phyloP scores from a whole-genome alignment of 2,797 vertebrate genomes.

The Acomys russatus region DNA sequence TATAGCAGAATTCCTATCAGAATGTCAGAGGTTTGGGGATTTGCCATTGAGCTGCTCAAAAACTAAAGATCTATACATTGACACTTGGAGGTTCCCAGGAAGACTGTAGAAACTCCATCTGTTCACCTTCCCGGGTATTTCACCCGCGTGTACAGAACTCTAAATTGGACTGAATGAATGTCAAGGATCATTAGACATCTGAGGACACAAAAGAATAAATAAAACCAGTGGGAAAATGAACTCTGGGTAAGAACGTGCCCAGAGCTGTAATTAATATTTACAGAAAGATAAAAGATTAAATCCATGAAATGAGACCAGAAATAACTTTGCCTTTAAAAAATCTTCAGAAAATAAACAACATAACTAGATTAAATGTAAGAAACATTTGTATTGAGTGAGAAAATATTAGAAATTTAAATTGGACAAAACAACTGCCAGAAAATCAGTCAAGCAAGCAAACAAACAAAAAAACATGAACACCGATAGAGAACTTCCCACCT shows the following conservation, averaged over 20 bases:
- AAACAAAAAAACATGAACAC: neutral
- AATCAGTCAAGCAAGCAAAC: neutral
- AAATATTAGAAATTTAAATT: neutral
- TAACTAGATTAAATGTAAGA: neutral
- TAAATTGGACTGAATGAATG: slow-evolving; percentile 3
- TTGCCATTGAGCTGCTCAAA: neutral
- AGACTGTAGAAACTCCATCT: neutral
- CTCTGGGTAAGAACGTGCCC: neutral
- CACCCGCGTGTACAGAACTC: neutral
- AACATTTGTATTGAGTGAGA: neutral
- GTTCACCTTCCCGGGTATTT: neutral
- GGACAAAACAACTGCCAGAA: neutral
- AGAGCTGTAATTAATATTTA: neutral
- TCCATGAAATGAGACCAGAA: neutral
- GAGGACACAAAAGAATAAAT: slow-evolving; percentile 35
- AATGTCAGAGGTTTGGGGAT: neutral
- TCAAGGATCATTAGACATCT: slow-evolving; percentile 25
- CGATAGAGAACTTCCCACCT: neutral
- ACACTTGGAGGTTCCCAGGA: neutral
- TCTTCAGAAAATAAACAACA: slow-evolving; percentile 31
- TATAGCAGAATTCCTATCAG: neutral
- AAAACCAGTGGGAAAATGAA: neutral
- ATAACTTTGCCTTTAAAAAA: neutral
- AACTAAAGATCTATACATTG: slow-evolving; percentile 18
- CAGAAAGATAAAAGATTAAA: slow-evolving; percentile 17